A percentile compares a stretch with the other conserved stretches of the same genome.
phyloP scores from a whole-genome alignment of 2,797 vertebrate species.

The Enteromius mattozi region DNA sequence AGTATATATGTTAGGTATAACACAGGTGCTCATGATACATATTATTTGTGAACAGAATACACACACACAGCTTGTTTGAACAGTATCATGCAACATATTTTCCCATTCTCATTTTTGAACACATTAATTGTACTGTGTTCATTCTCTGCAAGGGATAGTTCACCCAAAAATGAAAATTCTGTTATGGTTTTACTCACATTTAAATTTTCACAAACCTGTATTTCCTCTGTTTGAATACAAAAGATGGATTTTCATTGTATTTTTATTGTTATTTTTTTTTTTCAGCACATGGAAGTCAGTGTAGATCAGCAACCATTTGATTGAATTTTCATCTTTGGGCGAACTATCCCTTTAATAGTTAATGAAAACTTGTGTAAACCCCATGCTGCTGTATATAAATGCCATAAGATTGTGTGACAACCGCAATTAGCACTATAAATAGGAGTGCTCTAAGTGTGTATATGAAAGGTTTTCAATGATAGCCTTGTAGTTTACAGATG shows the following conservation, averaged over 20 bases:
- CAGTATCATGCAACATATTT: not conserved
- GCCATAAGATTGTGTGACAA: constrained; percentile 62
- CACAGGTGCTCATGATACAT: not conserved
- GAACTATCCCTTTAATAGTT: not conserved
- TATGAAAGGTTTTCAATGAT: constrained; percentile 59
- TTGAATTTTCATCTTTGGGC: not conserved
- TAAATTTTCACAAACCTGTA: not conserved
- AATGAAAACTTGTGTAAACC: not conserved
- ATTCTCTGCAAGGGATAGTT: not conserved
- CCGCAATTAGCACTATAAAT: constrained; percentile 67
- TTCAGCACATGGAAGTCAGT: not conserved
- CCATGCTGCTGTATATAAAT: constrained; percentile 17
- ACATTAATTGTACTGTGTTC: not conserved
- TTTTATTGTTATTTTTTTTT: too few species aligned
- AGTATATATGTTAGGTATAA: not conserved
- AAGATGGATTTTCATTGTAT: not conserved
- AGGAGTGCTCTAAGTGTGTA: constrained; percentile 49
- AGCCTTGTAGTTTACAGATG: constrained; percentile 70
- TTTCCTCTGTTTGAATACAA: not conserved
- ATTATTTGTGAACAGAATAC: not conserved
- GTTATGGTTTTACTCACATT: not conserved
- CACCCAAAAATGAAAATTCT: not conserved
- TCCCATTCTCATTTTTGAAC: not conserved
- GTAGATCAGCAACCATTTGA: not conserved
- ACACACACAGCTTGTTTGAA: not conserved